phyloP scores from a whole-genome alignment of 2,888 invertebrate species.

The Saturnia pavonia region DNA sequence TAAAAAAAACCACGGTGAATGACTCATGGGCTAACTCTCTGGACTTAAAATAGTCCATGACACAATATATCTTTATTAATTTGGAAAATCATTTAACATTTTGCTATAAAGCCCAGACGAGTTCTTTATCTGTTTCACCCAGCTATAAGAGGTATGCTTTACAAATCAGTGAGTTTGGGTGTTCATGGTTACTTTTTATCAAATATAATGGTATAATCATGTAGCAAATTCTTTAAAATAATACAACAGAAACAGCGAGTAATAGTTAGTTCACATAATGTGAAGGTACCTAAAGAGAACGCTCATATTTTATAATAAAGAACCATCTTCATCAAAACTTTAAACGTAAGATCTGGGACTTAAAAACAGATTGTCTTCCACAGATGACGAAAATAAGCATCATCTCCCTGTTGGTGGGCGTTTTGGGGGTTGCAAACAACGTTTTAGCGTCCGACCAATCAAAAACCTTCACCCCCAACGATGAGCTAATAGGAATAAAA shows the following conservation, averaged over 20 bases:
- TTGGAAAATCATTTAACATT: too few species aligned
- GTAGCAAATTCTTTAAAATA: not conserved
- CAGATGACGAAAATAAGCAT: constrained; percentile 55
- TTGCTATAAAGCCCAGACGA: too few species aligned
- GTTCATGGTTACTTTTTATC: too few species aligned
- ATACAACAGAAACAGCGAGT: not conserved
- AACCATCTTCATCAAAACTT: not conserved
- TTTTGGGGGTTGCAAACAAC: constrained; percentile 44
- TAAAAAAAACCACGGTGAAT: too few species aligned
- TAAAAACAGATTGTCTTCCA: constrained; percentile 26
- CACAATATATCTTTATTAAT: too few species aligned
- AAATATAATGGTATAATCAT: too few species aligned
- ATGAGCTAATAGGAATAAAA: constrained; percentile 48
- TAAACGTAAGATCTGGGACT: constrained; percentile 17
- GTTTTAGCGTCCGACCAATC: constrained; percentile 49
- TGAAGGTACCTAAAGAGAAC: not conserved
- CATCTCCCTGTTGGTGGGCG: constrained; percentile 61
- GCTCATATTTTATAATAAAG: not conserved
- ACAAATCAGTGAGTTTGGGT: too few species aligned
- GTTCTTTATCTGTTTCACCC: too few species aligned
- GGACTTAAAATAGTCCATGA: too few species aligned
- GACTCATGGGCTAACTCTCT: too few species aligned
- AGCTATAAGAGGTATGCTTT: too few species aligned
- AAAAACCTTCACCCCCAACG: constrained; percentile 34
- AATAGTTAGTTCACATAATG: not conserved